These are phyloP conservation scores for Silurus aristotelis DNA, from an alignment of 2,797 vertebrate species.

Conservation along the genomic window DNA sequence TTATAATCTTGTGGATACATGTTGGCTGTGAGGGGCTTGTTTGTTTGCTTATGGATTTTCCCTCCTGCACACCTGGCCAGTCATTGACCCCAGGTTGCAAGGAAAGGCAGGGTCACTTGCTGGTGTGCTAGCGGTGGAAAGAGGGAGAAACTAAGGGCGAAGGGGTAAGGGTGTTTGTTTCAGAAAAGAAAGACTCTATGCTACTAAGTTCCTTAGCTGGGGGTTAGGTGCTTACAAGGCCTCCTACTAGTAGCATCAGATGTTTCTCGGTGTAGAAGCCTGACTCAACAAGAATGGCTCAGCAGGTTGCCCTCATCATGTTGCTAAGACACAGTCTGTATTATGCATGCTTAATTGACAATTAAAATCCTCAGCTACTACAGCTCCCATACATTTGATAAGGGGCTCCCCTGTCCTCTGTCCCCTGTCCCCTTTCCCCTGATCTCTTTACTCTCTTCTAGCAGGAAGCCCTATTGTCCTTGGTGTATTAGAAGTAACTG, in stretches of 20 bases:
- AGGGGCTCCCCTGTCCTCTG: conserved; percentile 74
- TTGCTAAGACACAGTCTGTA: conserved; percentile 90
- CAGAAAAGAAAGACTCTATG: conserved; percentile 64
- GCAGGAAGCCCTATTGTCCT: conserved; percentile 86
- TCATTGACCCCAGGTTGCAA: conserved; percentile 81
- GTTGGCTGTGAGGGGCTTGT: conserved; percentile 59
- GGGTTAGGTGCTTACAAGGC: conserved; percentile 88
- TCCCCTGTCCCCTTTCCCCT: conserved; percentile 74
- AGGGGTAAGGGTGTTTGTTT: conserved; percentile 49
- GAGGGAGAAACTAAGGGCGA: conserved; percentile 9
- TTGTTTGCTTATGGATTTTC: conserved; percentile 67
- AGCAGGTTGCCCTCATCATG: conserved; percentile 80
- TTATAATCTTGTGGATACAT: conserved; percentile 69
- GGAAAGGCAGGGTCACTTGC: conserved; percentile 66
- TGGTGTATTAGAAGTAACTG: conserved; percentile 89
- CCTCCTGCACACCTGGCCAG: conserved; percentile 82
- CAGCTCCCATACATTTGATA: conserved; percentile 87
- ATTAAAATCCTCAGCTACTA: conserved; percentile 91
- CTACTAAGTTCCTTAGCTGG: conserved; percentile 56
- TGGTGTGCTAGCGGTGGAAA: conserved; percentile 47
- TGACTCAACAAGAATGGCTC: conserved; percentile 84
- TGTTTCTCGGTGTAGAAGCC: conserved; percentile 90
- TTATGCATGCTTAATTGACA: conserved; percentile 98
- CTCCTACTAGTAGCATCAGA: conserved; percentile 93
- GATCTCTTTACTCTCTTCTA: conserved; percentile 78